phyloP scores from a whole-genome alignment of 2,797 vertebrate species.

The Periparus ater region DNA sequence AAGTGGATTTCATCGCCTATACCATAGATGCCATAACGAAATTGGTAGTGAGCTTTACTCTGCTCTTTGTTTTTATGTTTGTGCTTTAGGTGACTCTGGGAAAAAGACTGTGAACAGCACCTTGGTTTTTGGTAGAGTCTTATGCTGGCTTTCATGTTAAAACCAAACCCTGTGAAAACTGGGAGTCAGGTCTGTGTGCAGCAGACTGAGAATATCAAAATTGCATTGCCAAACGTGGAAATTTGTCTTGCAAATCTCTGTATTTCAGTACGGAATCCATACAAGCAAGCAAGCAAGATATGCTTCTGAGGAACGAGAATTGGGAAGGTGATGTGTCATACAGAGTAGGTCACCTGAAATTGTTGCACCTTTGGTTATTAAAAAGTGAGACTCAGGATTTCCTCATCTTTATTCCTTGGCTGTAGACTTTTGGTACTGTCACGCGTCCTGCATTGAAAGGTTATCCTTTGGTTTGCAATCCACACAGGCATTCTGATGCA shows the following conservation, averaged over 20 bases:
- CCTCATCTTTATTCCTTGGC: background rate
- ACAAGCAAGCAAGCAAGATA: background rate
- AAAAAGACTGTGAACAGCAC: background rate
- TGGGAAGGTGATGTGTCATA: background rate
- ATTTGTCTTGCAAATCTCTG: background rate
- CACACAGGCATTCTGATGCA: background rate
- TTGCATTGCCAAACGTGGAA: background rate
- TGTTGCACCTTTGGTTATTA: background rate
- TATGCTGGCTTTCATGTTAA: background rate
- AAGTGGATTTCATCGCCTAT: rapidly evolving
- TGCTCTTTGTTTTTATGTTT: background rate
- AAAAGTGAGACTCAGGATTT: background rate
- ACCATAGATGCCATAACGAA: rapidly evolving
- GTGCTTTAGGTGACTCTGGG: background rate
- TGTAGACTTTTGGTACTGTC: rapidly evolving
- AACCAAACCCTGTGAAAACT: background rate
- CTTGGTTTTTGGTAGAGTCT: background rate
- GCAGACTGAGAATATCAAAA: background rate
- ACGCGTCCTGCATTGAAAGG: background rate
- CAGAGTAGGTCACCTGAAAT: background rate
- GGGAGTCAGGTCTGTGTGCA: background rate
- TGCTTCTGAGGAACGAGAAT: background rate
- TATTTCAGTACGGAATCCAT: background rate
- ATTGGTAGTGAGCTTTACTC: background rate
- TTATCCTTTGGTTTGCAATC: background rate